Percentiles rank a stretch among this genome's conserved stretches.
Evolutionary conservation across 2,797 vertebrate species (phyloP).

Genomic region (Leptodactylus fallax): DNA sequence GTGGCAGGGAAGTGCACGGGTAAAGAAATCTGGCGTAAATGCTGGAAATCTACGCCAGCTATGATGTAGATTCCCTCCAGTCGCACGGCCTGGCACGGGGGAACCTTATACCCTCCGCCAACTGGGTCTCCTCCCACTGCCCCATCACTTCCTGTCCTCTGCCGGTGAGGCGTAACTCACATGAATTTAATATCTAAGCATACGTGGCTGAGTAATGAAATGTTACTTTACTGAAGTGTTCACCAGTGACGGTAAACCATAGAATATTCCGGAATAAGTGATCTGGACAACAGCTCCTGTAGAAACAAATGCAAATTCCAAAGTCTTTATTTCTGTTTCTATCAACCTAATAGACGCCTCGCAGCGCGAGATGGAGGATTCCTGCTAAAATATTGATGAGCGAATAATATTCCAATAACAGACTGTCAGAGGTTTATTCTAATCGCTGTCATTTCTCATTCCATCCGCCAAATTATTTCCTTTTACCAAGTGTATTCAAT

Average conservation of each 20-base stretch:
- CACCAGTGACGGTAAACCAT: neutral
- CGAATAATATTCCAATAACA: slow-evolving; percentile 16
- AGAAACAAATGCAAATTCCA: neutral
- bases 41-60: too few species aligned
- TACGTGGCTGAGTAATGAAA: too few species aligned
- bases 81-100: too few species aligned
- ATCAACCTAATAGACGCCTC: neutral
- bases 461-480: neutral
- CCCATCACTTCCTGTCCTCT: too few species aligned
- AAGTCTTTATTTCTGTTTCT: neutral
- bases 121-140: too few species aligned
- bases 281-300: neutral
- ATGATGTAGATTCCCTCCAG: too few species aligned
- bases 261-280: neutral
- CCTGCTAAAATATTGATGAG: slow-evolving; percentile 26
- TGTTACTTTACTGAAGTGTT: neutral
- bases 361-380: neutral
- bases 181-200: too few species aligned
- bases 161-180: too few species aligned
- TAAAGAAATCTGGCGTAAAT: too few species aligned
- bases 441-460: slow-evolving; percentile 5
- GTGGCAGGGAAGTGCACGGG: too few species aligned
- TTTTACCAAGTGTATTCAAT: neutral
- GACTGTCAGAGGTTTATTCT: neutral
- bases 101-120: too few species aligned